Percentiles rank a stretch among this genome's conserved stretches.
Conservation (phyloP, 2,113 vertebrate genomes). For the Balaenoptera acutorostrata region DNA sequence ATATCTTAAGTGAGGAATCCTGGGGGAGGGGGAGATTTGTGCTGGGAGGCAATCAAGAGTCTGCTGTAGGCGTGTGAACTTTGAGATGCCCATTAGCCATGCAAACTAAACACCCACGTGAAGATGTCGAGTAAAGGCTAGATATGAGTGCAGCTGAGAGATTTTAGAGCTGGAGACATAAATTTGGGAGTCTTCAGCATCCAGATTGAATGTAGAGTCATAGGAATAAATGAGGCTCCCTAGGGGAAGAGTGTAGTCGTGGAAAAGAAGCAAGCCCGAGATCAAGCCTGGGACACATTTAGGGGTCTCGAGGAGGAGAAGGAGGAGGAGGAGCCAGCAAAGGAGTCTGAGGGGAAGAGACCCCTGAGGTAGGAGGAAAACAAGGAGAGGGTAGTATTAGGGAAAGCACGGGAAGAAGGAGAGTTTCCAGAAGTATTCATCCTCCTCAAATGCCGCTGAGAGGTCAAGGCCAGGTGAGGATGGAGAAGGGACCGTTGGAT, state of each 20-base stretch:
- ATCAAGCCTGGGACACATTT: not conserved
- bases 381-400: not conserved
- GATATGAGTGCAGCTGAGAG: not conserved
- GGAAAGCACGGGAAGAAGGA: not conserved
- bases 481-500: not conserved
- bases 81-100: not conserved
- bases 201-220: not conserved
- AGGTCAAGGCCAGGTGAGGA: not conserved
- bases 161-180: not conserved
- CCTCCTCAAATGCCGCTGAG: not conserved
- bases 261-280: not conserved
- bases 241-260: too few relatives aligned
- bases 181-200: too few relatives aligned
- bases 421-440: not conserved
- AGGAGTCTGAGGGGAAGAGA: not conserved
- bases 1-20: not conserved
- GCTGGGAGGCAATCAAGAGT: not conserved
- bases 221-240: not conserved
- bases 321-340: not conserved
- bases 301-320: not conserved
- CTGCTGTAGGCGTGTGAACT: not conserved
- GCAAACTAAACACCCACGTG: not conserved
- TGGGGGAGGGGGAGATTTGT: not conserved
- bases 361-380: not conserved
- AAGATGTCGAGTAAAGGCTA: not conserved